Base-by-base conservation (phyloP, 2,888 invertebrate genomes). In the Microctonus aethiopoides region DNA sequence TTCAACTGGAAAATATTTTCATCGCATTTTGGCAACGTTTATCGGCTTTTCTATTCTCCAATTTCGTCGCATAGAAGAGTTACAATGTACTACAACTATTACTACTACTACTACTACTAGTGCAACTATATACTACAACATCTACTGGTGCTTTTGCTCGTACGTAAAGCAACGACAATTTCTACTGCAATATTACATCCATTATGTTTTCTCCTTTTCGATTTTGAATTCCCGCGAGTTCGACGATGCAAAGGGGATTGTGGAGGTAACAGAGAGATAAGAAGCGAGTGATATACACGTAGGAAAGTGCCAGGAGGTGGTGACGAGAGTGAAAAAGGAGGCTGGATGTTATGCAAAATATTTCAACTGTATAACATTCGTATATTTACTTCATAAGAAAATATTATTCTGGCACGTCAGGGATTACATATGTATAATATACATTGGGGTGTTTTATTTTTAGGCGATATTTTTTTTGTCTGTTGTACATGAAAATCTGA, bases 31-130 rank as follows among this genome's bases (percentile, higher is more conserved):
- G 26, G 10, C 39, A 41, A 13, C 41, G 61, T 61, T 39, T 41
- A 61, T 61, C 61, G 39, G 61, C 41, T 39, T 61, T 61, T 36
- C 61, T 61, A 41, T 61, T 61, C 41, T 39, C 13, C 61, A 61
- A 61, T 26, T 61, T 61, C 22, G 41, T 61, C 61, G 39, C 1
- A 24, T n/a, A 41, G 13, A 7, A 10, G 24, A 36, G 22, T 16
- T 61, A 24, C 11, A 7, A 24, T 29, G 13, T 24, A 52, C 52
- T 24, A 29, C 29, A 26, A 13, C n/a, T n/a, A 2, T n/a, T n/a
- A n/a, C n/a, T 7, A 29, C n/a, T 13, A n/a, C n/a, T 7, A 29
- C n/a, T 13, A 29, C 29, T 29, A 39, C n/a, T 13, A 11, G 2
- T 39, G 13, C 13, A 36, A 2, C 36, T 36, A 11, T 11, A n/a